Conservation (phyloP, 2,888 invertebrate species). For the Drosophila sordidapex region DNA sequence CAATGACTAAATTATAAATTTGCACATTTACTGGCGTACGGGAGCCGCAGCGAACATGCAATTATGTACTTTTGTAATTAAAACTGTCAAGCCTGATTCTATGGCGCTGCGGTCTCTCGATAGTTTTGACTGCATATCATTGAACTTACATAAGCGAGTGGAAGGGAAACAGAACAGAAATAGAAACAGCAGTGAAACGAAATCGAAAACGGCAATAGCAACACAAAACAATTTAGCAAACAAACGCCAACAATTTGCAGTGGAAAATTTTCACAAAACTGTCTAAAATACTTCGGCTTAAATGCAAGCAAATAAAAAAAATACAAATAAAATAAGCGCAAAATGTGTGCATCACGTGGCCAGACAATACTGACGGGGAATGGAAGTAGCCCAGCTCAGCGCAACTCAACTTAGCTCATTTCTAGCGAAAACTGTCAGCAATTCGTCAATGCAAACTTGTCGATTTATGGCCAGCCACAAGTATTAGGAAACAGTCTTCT, state of each 20-base stretch:
- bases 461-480: constrained; percentile 14
- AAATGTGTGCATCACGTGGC: constrained; percentile 60
- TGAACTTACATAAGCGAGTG: constrained; percentile 74
- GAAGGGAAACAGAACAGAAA: constrained; percentile 4
- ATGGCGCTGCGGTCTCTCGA: constrained; percentile 8
- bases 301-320: constrained; percentile 32
- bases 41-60: constrained; percentile 27
- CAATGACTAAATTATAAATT: constrained; percentile 39
- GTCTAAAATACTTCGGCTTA: constrained; percentile 49
- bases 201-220: constrained; percentile 57
- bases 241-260: constrained; percentile 66
- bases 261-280: constrained; percentile 70
- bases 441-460: constrained; percentile 42
- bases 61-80: constrained; percentile 58
- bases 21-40: constrained; percentile 50
- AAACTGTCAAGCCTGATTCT: constrained; percentile 31
- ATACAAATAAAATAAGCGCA: constrained; percentile 3
- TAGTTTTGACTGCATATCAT: constrained; percentile 59
- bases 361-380: not conserved
- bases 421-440: constrained; percentile 37
- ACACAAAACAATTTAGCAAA: constrained; percentile 38
- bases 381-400: constrained; percentile 11
- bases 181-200: constrained; percentile 32
- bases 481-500: constrained; percentile 11
- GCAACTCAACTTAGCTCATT: constrained; percentile 6